Base-by-base conservation (phyloP, 1,140 invertebrate genomes). In the Bombus waltoni region DNA sequence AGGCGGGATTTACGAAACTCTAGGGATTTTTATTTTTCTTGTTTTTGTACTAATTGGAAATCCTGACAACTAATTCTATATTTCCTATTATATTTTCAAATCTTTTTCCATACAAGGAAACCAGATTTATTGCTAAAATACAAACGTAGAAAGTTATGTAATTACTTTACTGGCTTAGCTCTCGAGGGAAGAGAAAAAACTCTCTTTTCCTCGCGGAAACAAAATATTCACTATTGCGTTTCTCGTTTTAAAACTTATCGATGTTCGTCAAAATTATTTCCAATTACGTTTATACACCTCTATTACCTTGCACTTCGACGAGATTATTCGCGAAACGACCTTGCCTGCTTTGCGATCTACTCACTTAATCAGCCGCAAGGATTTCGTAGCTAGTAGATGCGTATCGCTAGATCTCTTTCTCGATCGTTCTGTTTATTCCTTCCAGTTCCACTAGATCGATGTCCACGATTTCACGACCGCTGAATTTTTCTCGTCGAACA, bases 281-380 rank as follows among this genome's bases (percentile, higher is more conserved):
- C 70, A 18, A 44, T 72, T 71, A 28, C 18, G 42, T 11, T 72
- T n/a, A 18, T n/a, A 18, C 40, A 13, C 6, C 13, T 44, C 15
- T 72, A 1, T 72, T 72, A 15, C 1, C n/a, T n/a, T 28, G 40
- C 70, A 22, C 28, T 10, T 72, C 5, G 13, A 35, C 38, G 18
- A 88, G 68, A 88, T 81, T 82, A 86, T 82, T 68, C 76, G 44
- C 40, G n/a, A 32, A 32, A 59, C 77, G 87, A 87, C 75, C 86
- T 92, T 92, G 85, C 79, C 81, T 89, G 76, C 78, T 73, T 35
- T 57, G 75, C 90, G 91, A 93, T 90, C 91, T 89, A 87, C 86
- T 92, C 92, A 87, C 75, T 91, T 92, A 92, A 92, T 91, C 88
- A 75, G 35, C 77, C 66, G 77, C 77, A 44, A 81, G 57, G 66